Conservation (phyloP, 2,113 vertebrate species). For the Passer domesticus region DNA sequence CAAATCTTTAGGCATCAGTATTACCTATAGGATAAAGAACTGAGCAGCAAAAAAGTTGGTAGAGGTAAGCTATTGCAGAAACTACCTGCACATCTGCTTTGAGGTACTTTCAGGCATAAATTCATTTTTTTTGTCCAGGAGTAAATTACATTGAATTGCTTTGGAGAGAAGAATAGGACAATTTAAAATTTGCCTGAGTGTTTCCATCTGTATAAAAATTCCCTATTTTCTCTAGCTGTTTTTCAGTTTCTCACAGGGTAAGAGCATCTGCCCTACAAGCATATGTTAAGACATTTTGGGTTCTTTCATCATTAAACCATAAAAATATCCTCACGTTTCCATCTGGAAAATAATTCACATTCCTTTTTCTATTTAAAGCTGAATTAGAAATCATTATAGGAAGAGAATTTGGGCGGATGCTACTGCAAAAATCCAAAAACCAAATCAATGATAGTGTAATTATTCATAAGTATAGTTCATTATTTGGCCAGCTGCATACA, state of each 20-base stretch:
- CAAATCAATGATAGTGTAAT: not conserved
- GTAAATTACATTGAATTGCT: not conserved
- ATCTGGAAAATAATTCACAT: conserved; percentile 7
- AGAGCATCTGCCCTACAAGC: not conserved
- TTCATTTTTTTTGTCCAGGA: not conserved
- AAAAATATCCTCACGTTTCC: not conserved
- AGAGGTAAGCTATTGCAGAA: not conserved
- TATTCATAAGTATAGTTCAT: not conserved
- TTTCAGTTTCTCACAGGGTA: not conserved
- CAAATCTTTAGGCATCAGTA: not conserved
- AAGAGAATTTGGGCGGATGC: not conserved
- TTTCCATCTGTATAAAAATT: not conserved
- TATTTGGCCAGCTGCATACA: not conserved
- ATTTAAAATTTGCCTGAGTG: not conserved
- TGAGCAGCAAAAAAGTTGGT: not conserved
- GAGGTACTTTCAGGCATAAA: not conserved
- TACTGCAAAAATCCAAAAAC: not conserved
- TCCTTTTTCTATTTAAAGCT: conserved; percentile 18
- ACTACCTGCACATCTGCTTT: not conserved
- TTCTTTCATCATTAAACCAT: not conserved
- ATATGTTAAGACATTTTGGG: not conserved
- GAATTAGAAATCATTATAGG: not conserved
- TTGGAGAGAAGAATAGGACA: not conserved
- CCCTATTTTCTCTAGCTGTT: not conserved
- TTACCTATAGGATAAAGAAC: not conserved